Evolutionary conservation across 2,113 vertebrate genomes (phyloP).

Genomic region (Zapus hudsonius): DNA sequence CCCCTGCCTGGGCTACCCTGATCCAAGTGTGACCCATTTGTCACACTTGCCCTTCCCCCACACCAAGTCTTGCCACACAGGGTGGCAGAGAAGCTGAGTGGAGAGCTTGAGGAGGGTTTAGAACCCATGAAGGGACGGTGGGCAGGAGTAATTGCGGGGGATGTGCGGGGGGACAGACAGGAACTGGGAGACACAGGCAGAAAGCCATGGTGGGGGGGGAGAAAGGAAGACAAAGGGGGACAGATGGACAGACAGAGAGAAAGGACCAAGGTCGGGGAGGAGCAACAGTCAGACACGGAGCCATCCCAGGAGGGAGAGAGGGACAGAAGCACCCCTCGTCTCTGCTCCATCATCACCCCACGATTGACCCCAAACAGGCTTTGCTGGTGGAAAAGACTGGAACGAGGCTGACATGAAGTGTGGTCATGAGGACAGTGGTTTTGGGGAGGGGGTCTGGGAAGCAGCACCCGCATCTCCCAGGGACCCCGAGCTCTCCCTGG

Average conservation of each 20-base stretch:
- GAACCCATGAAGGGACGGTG: too few relatives aligned
- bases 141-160: too few relatives aligned
- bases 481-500: too few relatives aligned
- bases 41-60: not conserved
- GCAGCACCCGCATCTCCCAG: too few relatives aligned
- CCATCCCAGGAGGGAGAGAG: not conserved
- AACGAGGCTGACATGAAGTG: too few relatives aligned
- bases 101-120: not conserved
- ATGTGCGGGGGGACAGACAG: not conserved
- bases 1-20: rapidly evolving
- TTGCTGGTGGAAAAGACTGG: too few relatives aligned
- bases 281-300: not conserved
- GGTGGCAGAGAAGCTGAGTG: not conserved
- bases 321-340: not conserved
- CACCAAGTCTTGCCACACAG: not conserved
- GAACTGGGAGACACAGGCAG: not conserved
- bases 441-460: too few relatives aligned
- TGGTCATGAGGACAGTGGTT: too few relatives aligned
- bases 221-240: rapidly evolving
- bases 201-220: not conserved
- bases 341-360: too few relatives aligned
- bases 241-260: too few relatives aligned
- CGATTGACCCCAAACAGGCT: too few relatives aligned
- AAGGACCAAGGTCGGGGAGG: not conserved
- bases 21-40: not conserved